Evolutionary conservation across 2,797 vertebrate species (phyloP).

Genomic region (Capromys pilorides): DNA sequence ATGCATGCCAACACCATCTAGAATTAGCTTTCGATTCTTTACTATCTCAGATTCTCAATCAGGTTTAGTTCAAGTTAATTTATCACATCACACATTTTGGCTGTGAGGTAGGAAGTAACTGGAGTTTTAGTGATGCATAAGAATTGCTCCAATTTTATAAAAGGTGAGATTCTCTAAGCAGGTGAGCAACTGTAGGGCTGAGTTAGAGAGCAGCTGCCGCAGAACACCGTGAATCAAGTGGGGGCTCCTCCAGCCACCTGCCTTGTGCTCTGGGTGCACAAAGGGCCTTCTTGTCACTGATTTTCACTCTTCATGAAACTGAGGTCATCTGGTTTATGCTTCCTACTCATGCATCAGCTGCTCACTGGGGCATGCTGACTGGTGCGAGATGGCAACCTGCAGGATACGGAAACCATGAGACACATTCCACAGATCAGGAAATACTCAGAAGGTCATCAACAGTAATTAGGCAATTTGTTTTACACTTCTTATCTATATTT

Average conservation of each 20-base stretch:
- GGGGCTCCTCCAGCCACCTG: accelerated
- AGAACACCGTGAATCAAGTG: accelerated
- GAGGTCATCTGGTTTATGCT: not conserved
- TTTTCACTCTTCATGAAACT: not conserved
- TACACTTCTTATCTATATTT: not conserved
- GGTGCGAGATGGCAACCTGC: accelerated
- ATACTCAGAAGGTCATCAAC: too few species aligned
- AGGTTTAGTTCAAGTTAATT: not conserved
- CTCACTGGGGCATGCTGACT: accelerated
- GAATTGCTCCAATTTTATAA: not conserved
- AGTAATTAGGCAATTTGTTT: not conserved
- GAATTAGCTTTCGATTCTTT: not conserved
- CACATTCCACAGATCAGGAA: not conserved
- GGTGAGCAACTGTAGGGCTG: accelerated
- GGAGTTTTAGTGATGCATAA: too few species aligned
- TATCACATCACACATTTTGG: not conserved
- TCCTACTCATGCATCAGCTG: not conserved
- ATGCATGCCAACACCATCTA: not conserved
- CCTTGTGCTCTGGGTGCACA: accelerated
- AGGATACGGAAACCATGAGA: not conserved
- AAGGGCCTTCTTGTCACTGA: accelerated
- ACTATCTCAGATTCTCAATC: not conserved
- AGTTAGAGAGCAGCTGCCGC: accelerated
- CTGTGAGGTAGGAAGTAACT: not conserved
- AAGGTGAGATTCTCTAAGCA: not conserved